Evolutionary conservation across 2,888 invertebrate genomes (phyloP).

Genomic region (Pseudoips prasinana): DNA sequence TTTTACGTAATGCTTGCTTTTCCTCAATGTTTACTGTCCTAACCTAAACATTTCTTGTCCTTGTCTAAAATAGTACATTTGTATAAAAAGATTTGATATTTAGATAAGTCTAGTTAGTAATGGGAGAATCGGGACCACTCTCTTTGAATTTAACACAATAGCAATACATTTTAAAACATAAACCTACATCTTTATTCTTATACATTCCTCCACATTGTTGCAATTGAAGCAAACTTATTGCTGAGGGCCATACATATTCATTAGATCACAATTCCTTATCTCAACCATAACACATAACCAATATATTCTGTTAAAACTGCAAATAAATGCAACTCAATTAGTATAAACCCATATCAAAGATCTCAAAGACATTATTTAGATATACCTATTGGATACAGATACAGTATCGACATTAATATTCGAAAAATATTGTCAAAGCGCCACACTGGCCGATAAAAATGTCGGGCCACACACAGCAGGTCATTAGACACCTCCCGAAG

Average conservation of each 20-base stretch:
- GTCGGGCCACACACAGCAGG: slow-evolving; percentile 78
- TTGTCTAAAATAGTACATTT: too few species aligned
- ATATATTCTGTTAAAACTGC: slow-evolving; percentile 27
- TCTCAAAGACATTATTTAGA: slow-evolving; percentile 35
- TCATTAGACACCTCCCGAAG: slow-evolving; percentile 79
- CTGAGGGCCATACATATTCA: slow-evolving; percentile 38
- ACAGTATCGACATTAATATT: slow-evolving; percentile 67
- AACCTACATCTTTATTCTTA: too few species aligned
- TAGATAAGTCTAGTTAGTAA: too few species aligned
- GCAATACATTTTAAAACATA: too few species aligned
- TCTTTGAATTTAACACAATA: too few species aligned
- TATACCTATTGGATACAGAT: slow-evolving; percentile 55
- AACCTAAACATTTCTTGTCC: too few species aligned
- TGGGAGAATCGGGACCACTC: too few species aligned
- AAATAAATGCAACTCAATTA: slow-evolving; percentile 49
- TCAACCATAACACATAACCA: background rate
- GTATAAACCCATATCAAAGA: slow-evolving; percentile 34
- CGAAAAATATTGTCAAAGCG: slow-evolving; percentile 76
- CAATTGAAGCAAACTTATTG: too few species aligned
- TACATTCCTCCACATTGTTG: too few species aligned
- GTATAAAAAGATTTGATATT: too few species aligned
- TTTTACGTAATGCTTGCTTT: too few species aligned
- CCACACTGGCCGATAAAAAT: slow-evolving; percentile 75
- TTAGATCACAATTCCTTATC: slow-evolving; percentile 16
- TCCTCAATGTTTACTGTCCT: too few species aligned